Evolutionary conservation across 2,113 vertebrate species (phyloP).

Genomic region (Tupaia chinensis): DNA sequence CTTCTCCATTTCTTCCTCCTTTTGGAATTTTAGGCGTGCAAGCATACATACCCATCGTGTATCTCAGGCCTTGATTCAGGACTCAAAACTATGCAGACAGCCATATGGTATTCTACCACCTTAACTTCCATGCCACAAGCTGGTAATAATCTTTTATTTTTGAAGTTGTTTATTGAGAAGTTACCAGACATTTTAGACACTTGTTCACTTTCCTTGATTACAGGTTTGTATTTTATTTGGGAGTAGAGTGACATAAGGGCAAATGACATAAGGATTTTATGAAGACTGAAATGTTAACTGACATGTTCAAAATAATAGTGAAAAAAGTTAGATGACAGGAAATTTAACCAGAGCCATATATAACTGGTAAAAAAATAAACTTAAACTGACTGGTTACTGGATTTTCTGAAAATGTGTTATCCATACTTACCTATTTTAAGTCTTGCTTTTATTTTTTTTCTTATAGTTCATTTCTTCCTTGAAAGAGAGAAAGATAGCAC

Average conservation of each 20-base stretch:
- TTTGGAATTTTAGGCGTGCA: too few species aligned
- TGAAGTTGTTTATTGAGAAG: conserved; percentile 41
- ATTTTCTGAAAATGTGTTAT: conserved; percentile 32
- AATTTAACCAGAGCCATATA: neutral
- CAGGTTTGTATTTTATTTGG: neutral
- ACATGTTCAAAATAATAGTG: conserved; percentile 44
- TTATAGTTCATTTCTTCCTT: too few species aligned
- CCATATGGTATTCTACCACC: too few species aligned
- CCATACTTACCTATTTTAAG: neutral
- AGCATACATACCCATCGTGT: too few species aligned
- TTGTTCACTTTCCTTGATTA: conserved; percentile 11
- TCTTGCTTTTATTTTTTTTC: neutral
- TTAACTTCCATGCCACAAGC: too few species aligned
- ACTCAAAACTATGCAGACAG: too few species aligned
- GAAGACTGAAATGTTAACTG: conserved; percentile 49
- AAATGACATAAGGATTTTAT: conserved; percentile 1
- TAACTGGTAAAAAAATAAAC: neutral
- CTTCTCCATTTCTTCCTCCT: too few species aligned
- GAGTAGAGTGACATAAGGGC: neutral
- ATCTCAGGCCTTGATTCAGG: too few species aligned
- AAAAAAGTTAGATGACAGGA: conserved; percentile 1
- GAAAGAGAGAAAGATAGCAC: too few species aligned
- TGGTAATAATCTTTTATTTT: conserved; percentile 25
- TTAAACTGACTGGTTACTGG: neutral
- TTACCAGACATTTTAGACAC: neutral